These are phyloP conservation scores for Apamea crenata DNA, from an alignment of 2,888 invertebrate genomes.

Conservation along the genomic window DNA sequence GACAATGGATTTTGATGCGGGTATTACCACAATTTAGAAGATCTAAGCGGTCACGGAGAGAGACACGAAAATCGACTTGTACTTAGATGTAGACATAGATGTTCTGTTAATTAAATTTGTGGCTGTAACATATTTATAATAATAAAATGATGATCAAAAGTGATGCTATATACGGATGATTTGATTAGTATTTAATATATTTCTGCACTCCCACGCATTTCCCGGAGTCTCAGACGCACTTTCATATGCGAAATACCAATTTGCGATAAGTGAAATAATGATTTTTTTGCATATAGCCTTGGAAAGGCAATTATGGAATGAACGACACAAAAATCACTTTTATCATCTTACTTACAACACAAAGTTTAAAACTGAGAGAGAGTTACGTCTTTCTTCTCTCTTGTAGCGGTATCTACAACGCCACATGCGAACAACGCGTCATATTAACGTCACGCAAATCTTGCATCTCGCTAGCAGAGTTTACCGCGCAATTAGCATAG, in stretches of 20 bases:
- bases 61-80: neutral
- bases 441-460: no score
- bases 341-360: neutral
- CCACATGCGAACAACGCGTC: no score
- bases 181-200: neutral
- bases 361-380: neutral
- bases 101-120: neutral
- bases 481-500: no score
- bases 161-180: neutral
- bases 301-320: neutral
- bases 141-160: neutral
- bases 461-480: no score
- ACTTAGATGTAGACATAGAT: neutral
- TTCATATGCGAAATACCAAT: neutral
- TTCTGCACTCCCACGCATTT: neutral
- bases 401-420: no score
- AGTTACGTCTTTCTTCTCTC: no score
- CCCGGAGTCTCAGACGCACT: neutral
- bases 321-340: neutral
- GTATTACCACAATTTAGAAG: neutral
- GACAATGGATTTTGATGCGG: no score
- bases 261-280: neutral
- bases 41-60: neutral
- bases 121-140: neutral
- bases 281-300: neutral